These are phyloP conservation scores for Pseudomyrmex sp. DNA, from an alignment of 1,140 invertebrate species.

Conservation along the genomic window DNA sequence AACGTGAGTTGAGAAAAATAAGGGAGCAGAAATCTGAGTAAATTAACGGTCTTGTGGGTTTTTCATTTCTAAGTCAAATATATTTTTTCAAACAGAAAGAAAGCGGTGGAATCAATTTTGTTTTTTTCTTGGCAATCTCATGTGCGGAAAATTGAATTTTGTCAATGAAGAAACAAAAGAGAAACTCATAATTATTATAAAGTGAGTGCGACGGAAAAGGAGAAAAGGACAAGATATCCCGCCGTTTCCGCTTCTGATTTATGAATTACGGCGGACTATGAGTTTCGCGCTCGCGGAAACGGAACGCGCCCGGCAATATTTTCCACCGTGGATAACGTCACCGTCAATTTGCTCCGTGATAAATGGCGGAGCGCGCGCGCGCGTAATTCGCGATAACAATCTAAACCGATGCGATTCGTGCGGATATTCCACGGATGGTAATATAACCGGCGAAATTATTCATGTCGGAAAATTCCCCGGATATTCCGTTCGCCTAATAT, in stretches of 20 bases:
- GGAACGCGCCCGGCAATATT: slow-evolving; percentile 3
- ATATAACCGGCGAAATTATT: slow-evolving; percentile 19
- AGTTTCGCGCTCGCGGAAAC: neutral
- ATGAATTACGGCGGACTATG: neutral
- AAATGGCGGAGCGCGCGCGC: slow-evolving; percentile 14
- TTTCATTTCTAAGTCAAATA: too few relatives aligned
- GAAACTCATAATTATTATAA: too few relatives aligned
- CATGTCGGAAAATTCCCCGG: slow-evolving; percentile 22
- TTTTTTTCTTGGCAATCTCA: too few relatives aligned
- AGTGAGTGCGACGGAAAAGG: too few relatives aligned
- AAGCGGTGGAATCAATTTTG: too few relatives aligned
- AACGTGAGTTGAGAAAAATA: too few relatives aligned
- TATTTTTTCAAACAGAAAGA: too few relatives aligned
- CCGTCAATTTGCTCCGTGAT: slow-evolving; percentile 35
- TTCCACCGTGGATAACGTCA: slow-evolving; percentile 30
- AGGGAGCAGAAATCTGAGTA: too few relatives aligned
- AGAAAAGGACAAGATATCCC: neutral
- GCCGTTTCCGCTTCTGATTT: neutral
- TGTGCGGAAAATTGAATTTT: neutral
- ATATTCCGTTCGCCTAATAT: slow-evolving; percentile 6
- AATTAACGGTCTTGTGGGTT: too few relatives aligned
- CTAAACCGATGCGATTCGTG: slow-evolving; percentile 8
- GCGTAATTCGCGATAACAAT: slow-evolving; percentile 32
- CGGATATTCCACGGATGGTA: neutral
- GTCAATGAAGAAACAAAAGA: neutral